Evolutionary conservation across 2,888 invertebrate species (phyloP), one percentile per base, ranked within the genome.

Genomic region (Odontothrips loti): DNA sequence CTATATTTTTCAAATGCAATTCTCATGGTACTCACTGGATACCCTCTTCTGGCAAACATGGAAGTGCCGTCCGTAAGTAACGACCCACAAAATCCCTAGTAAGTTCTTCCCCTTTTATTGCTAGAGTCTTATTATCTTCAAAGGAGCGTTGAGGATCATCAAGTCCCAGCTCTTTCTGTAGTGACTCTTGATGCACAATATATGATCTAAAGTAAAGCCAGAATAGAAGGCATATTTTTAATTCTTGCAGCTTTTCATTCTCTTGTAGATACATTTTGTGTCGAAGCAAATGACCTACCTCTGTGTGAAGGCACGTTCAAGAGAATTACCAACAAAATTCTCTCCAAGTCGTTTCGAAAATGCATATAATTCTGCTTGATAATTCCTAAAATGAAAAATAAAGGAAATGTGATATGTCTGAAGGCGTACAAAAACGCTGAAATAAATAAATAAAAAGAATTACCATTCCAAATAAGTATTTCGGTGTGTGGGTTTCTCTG

Each of bases 291-390:
- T 9, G 23, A n/a, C 48, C 10, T 20, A 80, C 79, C 83, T 83
- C 85, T 96, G 93, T 75, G 93, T 93, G 82, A 98, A 93, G 0
- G 97, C 96, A 85, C 90, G 90, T 81, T 92, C 90, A 47, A 98
- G 87, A 23, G 93, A 86, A 29, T 91, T 89, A 0, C 90, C 87
- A 82, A 95, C 90, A 85, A 98, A 95, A 8, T 94, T 91, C 89
- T 98, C 98, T 43, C 93, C 91, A 23, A 98, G 88, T 47, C 98
- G 90, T 85, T 93, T 93, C 15, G 93, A 93, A 89, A 98, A 98
- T 0, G 97, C 95, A 88, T 90, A 97, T 3, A 98, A 83, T 88
- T 87, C 87, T 15, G 86, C 84, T 83, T 87, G 86, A 80, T 85
- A 84, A 83, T 87, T 86, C 84, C 88, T 88, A 81, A 80, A 83